Evolutionary conservation across 2,888 invertebrate species (phyloP), one percentile per base, ranked within the genome.

Genomic region (Hybos culiciformis): DNA sequence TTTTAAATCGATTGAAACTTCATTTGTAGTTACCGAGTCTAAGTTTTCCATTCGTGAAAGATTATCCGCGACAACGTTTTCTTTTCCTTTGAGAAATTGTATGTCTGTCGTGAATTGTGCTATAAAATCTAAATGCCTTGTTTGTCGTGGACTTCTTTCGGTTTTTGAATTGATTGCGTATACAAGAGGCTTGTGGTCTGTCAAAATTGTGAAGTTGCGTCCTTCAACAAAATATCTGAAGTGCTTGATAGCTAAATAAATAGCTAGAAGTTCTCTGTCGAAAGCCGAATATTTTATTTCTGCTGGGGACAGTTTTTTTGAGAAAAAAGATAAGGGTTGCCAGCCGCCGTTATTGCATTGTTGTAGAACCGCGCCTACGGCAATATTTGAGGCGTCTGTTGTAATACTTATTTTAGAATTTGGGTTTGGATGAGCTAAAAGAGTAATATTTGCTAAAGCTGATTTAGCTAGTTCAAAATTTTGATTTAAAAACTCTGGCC

Each of bases 311-410:
- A 64, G 45, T 21, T 59, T 59, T 36, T 48, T 49, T 2, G 59
- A 62, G 43, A 58, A 63, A 44, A 61, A 65, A 2, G 55, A 56
- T 8, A 63, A 44, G 0, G 63, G 62, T 48, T 59, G 44, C 59
- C 59, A 61, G 2, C 40, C 12, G 6, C 44, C 38, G 5, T 48
- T 38, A 5, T 43, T 41, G 0, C 20, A 24, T 42, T 65, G 63
- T 42, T 66, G 58, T 42, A 47, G 11, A 40, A 29, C 2, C 45
- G 47, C 15, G 46, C 26, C 23, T 26, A 45, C 8, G 37, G 20
- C n/a, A 26, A 29, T 23, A 43, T 46, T 29, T 37, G 48, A 32
- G 29, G 43, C 39, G 14, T 41, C 41, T 2, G 34, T 23, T 4
- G 19, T 14, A 21, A 41, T 26, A 9, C n/a, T 23, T 3, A 33